Conservation (phyloP, 2,113 vertebrate genomes). For the Ammospiza caudacuta region DNA sequence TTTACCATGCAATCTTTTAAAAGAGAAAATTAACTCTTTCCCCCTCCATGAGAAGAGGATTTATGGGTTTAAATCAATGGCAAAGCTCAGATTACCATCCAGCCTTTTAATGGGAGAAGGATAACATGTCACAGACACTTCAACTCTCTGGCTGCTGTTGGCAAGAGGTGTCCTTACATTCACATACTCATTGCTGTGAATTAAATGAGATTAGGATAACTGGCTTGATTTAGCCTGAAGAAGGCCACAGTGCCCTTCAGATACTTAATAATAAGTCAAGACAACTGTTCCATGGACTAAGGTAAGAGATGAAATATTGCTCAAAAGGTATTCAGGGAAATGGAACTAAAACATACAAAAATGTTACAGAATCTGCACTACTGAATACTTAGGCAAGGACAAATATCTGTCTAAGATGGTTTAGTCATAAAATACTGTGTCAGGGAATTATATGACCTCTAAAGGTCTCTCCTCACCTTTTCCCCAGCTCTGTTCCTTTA, state of each 20-base stretch:
- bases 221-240: background rate
- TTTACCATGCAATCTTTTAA: background rate
- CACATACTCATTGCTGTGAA: background rate
- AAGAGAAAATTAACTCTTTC: background rate
- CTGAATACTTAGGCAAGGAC: background rate
- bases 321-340: background rate
- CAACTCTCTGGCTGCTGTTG: background rate
- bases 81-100: background rate
- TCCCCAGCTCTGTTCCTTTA: accelerated
- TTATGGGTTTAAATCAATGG: background rate
- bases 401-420: background rate
- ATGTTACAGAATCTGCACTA: background rate
- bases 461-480: background rate
- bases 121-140: background rate
- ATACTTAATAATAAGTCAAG: background rate
- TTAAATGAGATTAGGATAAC: background rate
- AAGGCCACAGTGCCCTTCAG: background rate
- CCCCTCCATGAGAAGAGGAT: background rate
- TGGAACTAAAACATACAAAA: background rate
- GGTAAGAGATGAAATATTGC: background rate
- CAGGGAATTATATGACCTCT: background rate
- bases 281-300: background rate
- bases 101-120: background rate
- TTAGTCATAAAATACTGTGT: background rate
- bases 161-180: background rate